phyloP scores from a whole-genome alignment of 1,140 invertebrate genomes.

The Oryctes rhinoceros region DNA sequence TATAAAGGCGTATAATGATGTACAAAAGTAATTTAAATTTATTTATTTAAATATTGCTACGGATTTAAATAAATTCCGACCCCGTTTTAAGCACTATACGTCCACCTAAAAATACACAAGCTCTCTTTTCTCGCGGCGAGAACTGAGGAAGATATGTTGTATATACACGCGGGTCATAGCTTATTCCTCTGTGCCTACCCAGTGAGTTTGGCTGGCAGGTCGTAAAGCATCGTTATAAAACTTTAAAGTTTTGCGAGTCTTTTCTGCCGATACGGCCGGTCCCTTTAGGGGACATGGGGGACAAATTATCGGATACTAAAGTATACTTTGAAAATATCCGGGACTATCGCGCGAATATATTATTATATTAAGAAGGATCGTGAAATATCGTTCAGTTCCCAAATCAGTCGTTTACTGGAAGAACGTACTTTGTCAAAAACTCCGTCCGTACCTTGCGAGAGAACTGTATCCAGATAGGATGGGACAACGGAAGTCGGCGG shows the following conservation, averaged over 20 bases:
- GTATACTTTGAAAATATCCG: constrained; percentile 40
- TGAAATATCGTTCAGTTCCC: constrained; percentile 36
- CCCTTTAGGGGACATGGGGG: constrained; percentile 36
- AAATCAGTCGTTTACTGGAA: constrained; percentile 33
- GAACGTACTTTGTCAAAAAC: constrained; percentile 24
- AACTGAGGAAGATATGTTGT: neutral
- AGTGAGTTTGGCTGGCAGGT: constrained; percentile 16
- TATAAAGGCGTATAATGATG: too few species aligned
- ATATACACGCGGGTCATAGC: neutral
- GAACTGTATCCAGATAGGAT: constrained; percentile 2
- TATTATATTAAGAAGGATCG: constrained; percentile 37
- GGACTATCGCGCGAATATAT: constrained; percentile 38
- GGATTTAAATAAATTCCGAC: neutral
- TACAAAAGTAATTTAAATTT: too few species aligned
- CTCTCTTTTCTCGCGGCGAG: neutral
- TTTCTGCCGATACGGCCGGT: constrained; percentile 25
- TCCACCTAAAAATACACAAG: neutral
- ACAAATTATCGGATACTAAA: constrained; percentile 41
- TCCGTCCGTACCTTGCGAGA: neutral
- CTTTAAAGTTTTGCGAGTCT: constrained; percentile 38
- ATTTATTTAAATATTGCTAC: too few species aligned
- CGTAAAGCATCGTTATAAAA: constrained; percentile 40
- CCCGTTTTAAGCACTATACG: neutral
- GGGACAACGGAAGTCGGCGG: neutral
- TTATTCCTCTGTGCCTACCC: constrained; percentile 9